Percentiles rank a stretch among this genome's conserved stretches.
phyloP scores from a whole-genome alignment of 2,888 invertebrate genomes.

The Therioaphis trifolii region DNA sequence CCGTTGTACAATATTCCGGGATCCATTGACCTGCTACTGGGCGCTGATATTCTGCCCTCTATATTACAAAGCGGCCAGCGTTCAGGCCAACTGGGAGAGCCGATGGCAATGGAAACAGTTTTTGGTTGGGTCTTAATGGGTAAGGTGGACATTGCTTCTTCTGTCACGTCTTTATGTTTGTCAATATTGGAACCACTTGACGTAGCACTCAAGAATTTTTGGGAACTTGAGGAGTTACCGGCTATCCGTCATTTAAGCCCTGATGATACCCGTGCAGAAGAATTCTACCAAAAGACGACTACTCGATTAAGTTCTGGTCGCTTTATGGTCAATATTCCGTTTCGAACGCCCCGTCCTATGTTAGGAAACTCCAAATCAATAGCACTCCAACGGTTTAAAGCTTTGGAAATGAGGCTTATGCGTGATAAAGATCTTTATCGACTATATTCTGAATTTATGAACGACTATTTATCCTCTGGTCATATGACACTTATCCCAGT shows the following conservation, averaged over 20 bases:
- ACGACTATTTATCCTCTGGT: constrained; percentile 15
- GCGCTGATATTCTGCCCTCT: not conserved
- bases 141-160: no score
- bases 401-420: not conserved
- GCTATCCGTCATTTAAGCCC: not conserved
- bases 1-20: not conserved
- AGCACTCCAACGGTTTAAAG: not conserved
- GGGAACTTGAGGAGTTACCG: constrained; percentile 54
- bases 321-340: constrained; percentile 40
- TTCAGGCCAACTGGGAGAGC: not conserved
- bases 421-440: not conserved
- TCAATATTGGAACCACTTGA: constrained; percentile 20
- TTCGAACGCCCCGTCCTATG: not conserved
- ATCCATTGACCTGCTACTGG: not conserved
- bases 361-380: not conserved
- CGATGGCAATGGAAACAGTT: not conserved
- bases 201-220: constrained; percentile 19
- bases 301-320: constrained; percentile 21
- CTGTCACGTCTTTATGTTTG: not conserved
- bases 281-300: constrained; percentile 6
- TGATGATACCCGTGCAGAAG: constrained; percentile 23
- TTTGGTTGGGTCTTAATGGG: not conserved
- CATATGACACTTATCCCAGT: constrained; percentile 32
- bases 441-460: constrained; percentile 47
- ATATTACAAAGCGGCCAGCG: not conserved